A percentile compares a stretch with the other conserved stretches of the same genome.
Evolutionary conservation across 1,140 invertebrate genomes (phyloP).

Genomic region (Nebria ingens): DNA sequence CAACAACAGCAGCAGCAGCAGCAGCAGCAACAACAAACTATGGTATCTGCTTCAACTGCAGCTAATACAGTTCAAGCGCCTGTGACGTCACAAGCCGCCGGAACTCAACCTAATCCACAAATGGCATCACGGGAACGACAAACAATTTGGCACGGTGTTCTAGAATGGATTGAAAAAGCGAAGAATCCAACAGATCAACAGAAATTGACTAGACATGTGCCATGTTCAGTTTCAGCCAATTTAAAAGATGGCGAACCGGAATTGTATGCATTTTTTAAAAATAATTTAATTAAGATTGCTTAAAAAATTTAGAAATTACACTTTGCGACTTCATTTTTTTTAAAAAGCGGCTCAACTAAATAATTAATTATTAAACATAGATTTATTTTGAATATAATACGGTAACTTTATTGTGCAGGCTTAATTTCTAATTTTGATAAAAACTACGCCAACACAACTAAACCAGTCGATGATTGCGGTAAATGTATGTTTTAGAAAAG

Average conservation of each 20-base stretch:
- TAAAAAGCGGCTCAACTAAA: too few species aligned
- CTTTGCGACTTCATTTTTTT: too few species aligned
- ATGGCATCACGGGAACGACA: conserved; percentile 43
- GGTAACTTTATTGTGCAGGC: too few species aligned
- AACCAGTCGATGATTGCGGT: too few species aligned
- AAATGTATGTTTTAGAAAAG: conserved; percentile 61
- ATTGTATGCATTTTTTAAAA: conserved; percentile 43
- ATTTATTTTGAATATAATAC: too few species aligned
- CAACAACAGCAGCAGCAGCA: neutral
- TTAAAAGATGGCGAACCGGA: conserved; percentile 75
- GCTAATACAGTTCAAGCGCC: neutral
- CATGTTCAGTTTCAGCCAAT: conserved; percentile 70
- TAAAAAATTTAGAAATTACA: too few species aligned
- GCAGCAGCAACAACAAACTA: neutral
- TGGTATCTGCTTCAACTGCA: neutral
- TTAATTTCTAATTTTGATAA: too few species aligned
- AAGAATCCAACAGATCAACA: conserved; percentile 54
- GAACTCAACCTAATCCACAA: conserved; percentile 23
- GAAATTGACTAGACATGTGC: conserved; percentile 72
- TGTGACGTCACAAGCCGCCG: conserved; percentile 13
- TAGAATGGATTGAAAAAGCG: conserved; percentile 90
- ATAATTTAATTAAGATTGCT: neutral
- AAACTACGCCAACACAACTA: too few species aligned
- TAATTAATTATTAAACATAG: too few species aligned
- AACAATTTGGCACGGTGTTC: conserved; percentile 73